These are phyloP conservation scores for Gadus macrocephalus DNA, from an alignment of 2,113 vertebrate genomes.

Conservation along the genomic window DNA sequence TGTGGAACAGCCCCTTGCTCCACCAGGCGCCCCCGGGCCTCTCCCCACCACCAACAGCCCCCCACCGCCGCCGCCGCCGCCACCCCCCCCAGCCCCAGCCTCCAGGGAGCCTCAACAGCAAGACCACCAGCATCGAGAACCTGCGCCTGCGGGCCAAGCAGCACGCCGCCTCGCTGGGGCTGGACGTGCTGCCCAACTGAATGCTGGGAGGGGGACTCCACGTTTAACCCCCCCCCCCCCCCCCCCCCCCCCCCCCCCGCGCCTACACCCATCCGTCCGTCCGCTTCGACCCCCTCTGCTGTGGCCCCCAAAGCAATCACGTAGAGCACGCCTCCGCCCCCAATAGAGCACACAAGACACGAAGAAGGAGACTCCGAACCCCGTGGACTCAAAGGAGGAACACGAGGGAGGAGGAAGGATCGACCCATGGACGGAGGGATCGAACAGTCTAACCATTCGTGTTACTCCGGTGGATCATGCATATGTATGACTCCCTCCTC, in stretches of 20 bases:
- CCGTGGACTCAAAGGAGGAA: too few species aligned
- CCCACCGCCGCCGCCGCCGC: too few species aligned
- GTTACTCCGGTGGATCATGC: too few species aligned
- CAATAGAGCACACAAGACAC: too few species aligned
- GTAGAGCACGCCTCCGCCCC: too few species aligned
- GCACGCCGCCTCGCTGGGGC: slow-evolving; percentile 90
- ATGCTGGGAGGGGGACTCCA: not conserved
- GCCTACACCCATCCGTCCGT: not conserved
- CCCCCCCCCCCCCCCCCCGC: not conserved
- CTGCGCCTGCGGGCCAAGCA: slow-evolving; percentile 95
- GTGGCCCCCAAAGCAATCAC: too few species aligned
- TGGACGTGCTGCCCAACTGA: slow-evolving; percentile 95
- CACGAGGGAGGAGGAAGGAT: too few species aligned
- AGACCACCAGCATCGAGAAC: slow-evolving; percentile 98
- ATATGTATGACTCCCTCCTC: too few species aligned
- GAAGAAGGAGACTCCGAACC: too few species aligned
- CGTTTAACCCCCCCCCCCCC: not conserved
- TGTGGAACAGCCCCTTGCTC: slow-evolving; percentile 91
- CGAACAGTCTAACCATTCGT: too few species aligned
- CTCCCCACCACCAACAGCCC: too few species aligned
- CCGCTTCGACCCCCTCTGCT: not conserved
- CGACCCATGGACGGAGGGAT: too few species aligned
- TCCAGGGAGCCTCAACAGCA: slow-evolving; percentile 89
- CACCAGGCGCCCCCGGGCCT: slow-evolving; percentile 43
- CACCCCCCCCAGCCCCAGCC: slow-evolving; percentile 70